Evolutionary conservation across 1,140 invertebrate genomes (phyloP).

Genomic region (Camponotus vicinus): DNA sequence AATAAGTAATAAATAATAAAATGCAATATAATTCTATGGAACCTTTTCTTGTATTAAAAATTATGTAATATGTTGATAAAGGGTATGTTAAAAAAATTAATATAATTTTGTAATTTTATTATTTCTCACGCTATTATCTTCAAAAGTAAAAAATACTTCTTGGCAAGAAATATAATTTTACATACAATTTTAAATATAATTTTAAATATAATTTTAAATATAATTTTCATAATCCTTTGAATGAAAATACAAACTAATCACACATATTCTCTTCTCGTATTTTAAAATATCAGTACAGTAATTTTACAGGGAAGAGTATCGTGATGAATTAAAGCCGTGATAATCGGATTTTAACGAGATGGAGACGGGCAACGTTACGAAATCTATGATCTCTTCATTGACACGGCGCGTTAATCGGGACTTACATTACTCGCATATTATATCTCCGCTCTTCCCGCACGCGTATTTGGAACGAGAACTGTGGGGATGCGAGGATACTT

Average conservation of each 20-base stretch:
- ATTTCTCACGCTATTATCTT: background rate
- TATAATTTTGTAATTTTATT: background rate
- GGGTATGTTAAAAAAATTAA: background rate
- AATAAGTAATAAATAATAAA: background rate
- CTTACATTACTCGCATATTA: conserved; percentile 55
- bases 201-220: no score
- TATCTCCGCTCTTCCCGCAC: conserved; percentile 43
- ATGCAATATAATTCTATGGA: background rate
- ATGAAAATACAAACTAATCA: background rate
- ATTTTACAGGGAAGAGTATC: conserved; percentile 1
- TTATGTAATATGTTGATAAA: background rate
- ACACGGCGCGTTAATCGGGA: conserved; percentile 56
- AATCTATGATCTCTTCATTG: conserved; percentile 40
- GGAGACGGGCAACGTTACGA: background rate
- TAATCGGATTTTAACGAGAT: conserved; percentile 42
- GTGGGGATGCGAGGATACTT: conserved; percentile 54
- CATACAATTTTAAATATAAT: no score
- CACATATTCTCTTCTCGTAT: background rate
- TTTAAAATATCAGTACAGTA: background rate
- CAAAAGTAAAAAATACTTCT: background rate
- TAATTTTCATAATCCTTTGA: background rate
- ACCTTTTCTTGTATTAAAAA: background rate
- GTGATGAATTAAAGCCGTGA: conserved; percentile 16
- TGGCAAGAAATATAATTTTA: background rate
- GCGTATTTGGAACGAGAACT: conserved; percentile 51